A percentile compares a stretch with the other conserved stretches of the same genome.
Evolutionary conservation across 2,888 invertebrate species (phyloP).

Genomic region (Caenorhabditis afra): DNA sequence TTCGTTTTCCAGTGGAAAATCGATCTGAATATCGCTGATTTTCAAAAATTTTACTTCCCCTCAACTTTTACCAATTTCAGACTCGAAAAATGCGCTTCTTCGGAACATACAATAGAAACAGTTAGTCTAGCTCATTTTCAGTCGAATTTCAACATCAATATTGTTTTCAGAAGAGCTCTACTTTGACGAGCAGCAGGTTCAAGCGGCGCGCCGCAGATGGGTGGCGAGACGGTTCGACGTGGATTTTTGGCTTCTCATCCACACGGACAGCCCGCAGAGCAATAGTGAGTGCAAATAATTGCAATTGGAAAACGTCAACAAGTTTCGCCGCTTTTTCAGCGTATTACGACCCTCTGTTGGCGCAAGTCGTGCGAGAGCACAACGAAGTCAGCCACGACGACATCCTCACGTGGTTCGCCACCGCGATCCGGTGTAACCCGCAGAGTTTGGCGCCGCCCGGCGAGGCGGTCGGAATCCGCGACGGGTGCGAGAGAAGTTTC

Average conservation of each 20-base stretch:
- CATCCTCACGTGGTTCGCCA: conserved; percentile 22
- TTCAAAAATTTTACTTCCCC: background rate
- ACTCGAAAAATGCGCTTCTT: conserved; percentile 40
- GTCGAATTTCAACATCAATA: no score
- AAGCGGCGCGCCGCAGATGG: background rate
- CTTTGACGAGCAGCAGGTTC: conserved; percentile 16
- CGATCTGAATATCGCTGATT: background rate
- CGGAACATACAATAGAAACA: conserved; percentile 37
- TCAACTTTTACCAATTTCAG: no score
- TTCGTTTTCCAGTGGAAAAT: background rate
- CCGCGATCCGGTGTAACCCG: conserved; percentile 33
- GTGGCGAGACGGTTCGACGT: background rate
- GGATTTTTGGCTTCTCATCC: conserved; percentile 44
- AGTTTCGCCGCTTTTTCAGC: background rate
- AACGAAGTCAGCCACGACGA: conserved; percentile 27
- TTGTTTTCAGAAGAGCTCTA: conserved; percentile 28
- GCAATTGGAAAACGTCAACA: background rate
- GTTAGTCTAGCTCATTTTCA: conserved; percentile 8
- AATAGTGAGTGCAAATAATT: no score
- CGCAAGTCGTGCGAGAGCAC: background rate
- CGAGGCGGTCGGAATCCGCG: conserved; percentile 19
- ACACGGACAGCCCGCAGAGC: conserved; percentile 16
- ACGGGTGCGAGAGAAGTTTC: conserved; percentile 11
- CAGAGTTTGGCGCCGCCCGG: conserved; percentile 28
- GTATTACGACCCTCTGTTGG: conserved; percentile 1